Evolutionary conservation across 1,140 invertebrate species (phyloP).

Genomic region (Phortica variegata): DNA sequence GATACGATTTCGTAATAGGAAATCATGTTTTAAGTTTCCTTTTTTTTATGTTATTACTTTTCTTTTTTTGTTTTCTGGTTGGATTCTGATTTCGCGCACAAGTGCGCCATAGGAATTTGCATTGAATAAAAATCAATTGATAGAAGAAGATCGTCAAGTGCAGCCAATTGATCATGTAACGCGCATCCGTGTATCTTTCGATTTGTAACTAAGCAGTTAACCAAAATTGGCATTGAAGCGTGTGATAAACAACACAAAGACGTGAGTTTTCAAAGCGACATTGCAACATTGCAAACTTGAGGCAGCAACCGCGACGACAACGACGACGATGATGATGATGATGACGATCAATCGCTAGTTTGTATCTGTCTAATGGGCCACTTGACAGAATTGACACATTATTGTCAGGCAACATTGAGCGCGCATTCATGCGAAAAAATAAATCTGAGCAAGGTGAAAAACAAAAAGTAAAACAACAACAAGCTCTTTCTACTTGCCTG

Average conservation of each 20-base stretch:
- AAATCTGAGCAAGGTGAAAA: background rate
- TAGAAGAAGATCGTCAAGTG: constrained; percentile 13
- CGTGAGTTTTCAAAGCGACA: too few relatives aligned
- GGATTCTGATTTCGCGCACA: constrained; percentile 44
- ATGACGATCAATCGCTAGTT: too few relatives aligned
- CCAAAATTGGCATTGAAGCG: constrained; percentile 46
- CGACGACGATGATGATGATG: too few relatives aligned
- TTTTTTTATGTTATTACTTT: too few relatives aligned
- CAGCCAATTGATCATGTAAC: constrained; percentile 5
- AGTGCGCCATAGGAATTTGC: constrained; percentile 35
- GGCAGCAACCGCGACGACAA: too few relatives aligned
- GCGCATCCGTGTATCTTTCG: background rate
- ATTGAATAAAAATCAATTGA: too few relatives aligned
- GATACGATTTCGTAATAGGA: constrained; percentile 45
- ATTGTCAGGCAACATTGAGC: constrained; percentile 46
- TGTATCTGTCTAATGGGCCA: constrained; percentile 41
- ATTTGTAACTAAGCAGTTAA: constrained; percentile 8
- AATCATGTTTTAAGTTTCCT: too few relatives aligned
- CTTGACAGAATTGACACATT: constrained; percentile 53
- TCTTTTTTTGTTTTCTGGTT: too few relatives aligned
- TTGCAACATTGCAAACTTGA: too few relatives aligned
- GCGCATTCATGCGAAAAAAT: background rate
- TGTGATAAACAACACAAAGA: constrained; percentile 50
- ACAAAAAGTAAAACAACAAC: background rate
- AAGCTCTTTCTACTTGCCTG: constrained; percentile 38